Evolutionary conservation across 1,140 invertebrate genomes (phyloP).

Genomic region (Heliconius nattereri): DNA sequence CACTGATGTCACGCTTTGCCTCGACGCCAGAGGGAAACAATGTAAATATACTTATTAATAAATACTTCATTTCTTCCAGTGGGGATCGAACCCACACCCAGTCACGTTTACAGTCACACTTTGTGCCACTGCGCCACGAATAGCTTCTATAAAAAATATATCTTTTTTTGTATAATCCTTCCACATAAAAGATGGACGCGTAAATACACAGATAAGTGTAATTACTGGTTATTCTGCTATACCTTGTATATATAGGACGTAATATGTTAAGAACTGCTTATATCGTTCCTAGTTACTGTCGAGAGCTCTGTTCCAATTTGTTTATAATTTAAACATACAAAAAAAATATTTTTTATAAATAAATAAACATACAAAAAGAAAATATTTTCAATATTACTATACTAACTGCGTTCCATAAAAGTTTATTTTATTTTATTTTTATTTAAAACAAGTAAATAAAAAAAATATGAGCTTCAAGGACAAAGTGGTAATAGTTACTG

Average conservation of each 20-base stretch:
- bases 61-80: no score
- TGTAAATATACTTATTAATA: no score
- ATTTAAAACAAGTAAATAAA: background rate
- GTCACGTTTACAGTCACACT: no score
- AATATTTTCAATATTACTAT: no score
- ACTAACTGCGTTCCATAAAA: no score
- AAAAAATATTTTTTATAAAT: background rate
- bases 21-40: no score
- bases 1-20: no score
- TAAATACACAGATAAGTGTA: background rate
- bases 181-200: background rate
- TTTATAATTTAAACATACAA: background rate
- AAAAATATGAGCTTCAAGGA: conserved; percentile 26
- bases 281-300: background rate
- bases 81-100: no score
- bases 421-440: no score
- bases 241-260: background rate
- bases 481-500: conserved; percentile 34
- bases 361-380: background rate
- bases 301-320: background rate
- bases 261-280: background rate
- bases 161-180: background rate
- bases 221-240: background rate
- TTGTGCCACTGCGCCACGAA: no score
- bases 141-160: no score